Percentiles rank a stretch among this genome's conserved stretches.
These are phyloP conservation scores for Chiloscyllium plagiosum DNA, from an alignment of 2,113 vertebrate species.

Conservation along the genomic window DNA sequence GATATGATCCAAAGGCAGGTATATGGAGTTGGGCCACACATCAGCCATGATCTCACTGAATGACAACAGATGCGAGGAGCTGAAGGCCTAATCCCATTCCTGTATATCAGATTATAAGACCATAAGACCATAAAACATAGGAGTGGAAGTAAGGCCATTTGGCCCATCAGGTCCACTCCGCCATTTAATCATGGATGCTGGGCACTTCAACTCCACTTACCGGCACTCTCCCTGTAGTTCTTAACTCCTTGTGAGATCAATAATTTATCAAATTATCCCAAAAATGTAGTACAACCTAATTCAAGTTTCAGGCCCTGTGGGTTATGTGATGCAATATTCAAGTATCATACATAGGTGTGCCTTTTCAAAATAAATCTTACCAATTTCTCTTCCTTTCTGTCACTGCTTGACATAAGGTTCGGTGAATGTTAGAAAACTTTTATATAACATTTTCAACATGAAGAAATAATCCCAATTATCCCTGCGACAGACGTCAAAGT, in stretches of 20 bases:
- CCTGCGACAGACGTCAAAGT: neutral
- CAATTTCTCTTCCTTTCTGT: neutral
- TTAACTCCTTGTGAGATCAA: neutral
- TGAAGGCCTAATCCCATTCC: too few relatives aligned
- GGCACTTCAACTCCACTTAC: too few relatives aligned
- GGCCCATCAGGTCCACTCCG: too few relatives aligned
- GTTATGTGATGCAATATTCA: neutral
- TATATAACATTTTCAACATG: neutral
- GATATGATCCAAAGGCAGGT: too few relatives aligned
- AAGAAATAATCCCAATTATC: neutral
- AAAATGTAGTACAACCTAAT: neutral
- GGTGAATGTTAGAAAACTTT: neutral
- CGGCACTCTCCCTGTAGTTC: too few relatives aligned
- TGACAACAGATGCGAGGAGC: too few relatives aligned
- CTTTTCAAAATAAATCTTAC: neutral
- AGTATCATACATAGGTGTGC: neutral
- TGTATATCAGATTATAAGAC: too few relatives aligned
- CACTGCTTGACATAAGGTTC: neutral
- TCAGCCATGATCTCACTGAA: too few relatives aligned
- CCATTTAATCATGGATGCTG: too few relatives aligned
- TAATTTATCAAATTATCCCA: neutral
- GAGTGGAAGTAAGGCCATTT: too few relatives aligned
- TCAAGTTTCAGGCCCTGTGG: neutral
- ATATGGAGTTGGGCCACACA: too few relatives aligned
- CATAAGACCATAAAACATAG: too few relatives aligned